phyloP scores from a whole-genome alignment of 2,888 invertebrate genomes.

The Amphipyra berbera region DNA sequence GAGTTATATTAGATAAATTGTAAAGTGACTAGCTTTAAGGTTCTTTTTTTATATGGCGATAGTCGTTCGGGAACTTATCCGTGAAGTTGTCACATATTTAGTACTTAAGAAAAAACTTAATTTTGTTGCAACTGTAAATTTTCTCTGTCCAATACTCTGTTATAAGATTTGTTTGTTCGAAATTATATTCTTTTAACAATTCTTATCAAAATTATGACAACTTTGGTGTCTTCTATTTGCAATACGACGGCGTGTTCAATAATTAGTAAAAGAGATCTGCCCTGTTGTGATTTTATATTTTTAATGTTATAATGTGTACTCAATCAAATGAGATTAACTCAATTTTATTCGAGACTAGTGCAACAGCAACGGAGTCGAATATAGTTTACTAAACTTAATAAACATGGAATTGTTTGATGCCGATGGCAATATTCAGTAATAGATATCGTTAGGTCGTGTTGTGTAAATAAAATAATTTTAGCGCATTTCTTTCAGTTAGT shows the following conservation, averaged over 20 bases:
- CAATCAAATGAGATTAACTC: constrained; percentile 84
- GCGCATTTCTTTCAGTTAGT: constrained; percentile 83
- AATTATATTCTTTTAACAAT: constrained; percentile 33
- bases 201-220: constrained; percentile 32
- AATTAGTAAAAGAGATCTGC: constrained; percentile 82
- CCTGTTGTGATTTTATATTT: constrained; percentile 83
- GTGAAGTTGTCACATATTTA: constrained; percentile 77
- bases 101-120: constrained; percentile 86
- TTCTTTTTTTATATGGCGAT: constrained; percentile 86
- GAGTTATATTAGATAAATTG: constrained; percentile 89
- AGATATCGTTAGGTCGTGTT: constrained; percentile 70
- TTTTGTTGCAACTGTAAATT: constrained; percentile 73
- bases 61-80: constrained; percentile 81
- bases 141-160: constrained; percentile 56
- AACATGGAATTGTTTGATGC: constrained; percentile 70
- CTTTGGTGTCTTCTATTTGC: constrained; percentile 43
- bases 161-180: constrained; percentile 48
- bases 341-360: constrained; percentile 73
- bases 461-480: constrained; percentile 83
- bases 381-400: constrained; percentile 65
- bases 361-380: constrained; percentile 55
- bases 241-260: constrained; percentile 62
- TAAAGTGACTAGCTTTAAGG: constrained; percentile 87
- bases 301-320: constrained; percentile 80
- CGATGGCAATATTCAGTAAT: constrained; percentile 71